Conservation (phyloP, 1,140 invertebrate species). For the Dinoponera quadriceps region DNA sequence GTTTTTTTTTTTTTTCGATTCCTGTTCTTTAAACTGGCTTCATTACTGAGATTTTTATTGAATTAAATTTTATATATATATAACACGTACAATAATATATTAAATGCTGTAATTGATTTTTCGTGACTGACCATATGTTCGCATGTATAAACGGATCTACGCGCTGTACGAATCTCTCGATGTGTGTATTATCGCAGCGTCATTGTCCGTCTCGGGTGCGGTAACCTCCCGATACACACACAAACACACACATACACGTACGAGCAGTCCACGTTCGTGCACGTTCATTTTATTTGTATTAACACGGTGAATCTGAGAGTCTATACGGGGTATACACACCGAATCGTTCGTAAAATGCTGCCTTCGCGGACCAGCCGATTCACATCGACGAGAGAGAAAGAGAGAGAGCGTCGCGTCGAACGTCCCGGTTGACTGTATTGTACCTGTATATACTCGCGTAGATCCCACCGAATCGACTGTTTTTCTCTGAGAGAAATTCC, state of each 20-base stretch:
- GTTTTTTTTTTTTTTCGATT: too few species aligned
- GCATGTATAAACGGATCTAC: conserved; percentile 37
- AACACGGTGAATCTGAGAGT: conserved; percentile 7
- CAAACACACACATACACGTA: not conserved
- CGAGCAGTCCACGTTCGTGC: conserved; percentile 3
- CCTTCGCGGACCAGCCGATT: not conserved
- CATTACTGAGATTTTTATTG: too few species aligned
- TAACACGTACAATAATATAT: too few species aligned
- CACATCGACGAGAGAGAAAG: too few species aligned
- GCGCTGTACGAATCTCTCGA: conserved; percentile 32
- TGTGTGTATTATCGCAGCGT: conserved; percentile 47
- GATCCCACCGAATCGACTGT: not conserved
- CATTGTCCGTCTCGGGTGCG: conserved; percentile 43
- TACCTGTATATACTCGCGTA: not conserved
- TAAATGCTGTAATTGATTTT: too few species aligned
- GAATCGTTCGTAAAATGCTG: not conserved
- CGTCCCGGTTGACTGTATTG: not conserved
- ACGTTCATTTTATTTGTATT: not conserved
- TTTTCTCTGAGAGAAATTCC: not conserved
- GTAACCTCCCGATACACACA: not conserved
- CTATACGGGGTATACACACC: not conserved
- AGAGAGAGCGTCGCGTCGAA: too few species aligned
- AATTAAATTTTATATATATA: too few species aligned
- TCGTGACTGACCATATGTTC: too few species aligned
- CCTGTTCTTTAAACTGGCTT: too few species aligned